Conservation (phyloP, 2,113 vertebrate species). For the Pseudolaguvia tuberculata region DNA sequence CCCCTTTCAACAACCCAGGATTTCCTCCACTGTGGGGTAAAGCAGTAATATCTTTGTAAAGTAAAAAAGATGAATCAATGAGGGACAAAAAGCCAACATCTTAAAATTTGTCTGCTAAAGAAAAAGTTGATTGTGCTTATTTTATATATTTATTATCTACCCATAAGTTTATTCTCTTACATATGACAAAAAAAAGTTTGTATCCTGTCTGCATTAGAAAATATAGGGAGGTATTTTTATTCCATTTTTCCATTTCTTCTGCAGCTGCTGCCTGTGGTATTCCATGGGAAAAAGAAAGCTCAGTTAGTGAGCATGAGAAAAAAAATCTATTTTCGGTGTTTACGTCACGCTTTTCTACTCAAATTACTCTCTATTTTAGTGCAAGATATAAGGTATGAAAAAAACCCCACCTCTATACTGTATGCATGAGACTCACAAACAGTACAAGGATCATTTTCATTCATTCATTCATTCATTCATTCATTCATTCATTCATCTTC, state of each 20-base stretch:
- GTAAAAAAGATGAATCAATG: neutral
- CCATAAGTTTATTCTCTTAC: neutral
- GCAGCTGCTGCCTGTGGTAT: constrained; percentile 52
- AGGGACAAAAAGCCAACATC: neutral
- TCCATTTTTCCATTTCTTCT: constrained; percentile 35
- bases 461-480: no score
- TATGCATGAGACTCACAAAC: neutral
- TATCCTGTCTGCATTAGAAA: constrained; percentile 17
- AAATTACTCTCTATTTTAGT: constrained; percentile 8
- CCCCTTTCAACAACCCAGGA: no score
- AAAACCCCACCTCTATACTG: neutral
- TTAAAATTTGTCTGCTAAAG: neutral
- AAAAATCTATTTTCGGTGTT: constrained; percentile 66
- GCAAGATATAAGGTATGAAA: neutral
- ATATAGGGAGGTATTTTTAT: constrained; percentile 32
- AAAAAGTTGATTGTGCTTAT: neutral
- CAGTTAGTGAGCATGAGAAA: constrained; percentile 58
- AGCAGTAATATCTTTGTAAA: neutral
- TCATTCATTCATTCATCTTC: no score
- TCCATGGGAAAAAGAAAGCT: constrained; percentile 72
- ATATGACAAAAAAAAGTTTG: neutral
- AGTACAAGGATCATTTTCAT: neutral
- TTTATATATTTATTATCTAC: neutral
- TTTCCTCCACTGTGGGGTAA: neutral
- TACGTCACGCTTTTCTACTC: constrained; percentile 63